Percentiles rank a stretch among this genome's conserved stretches.
These are phyloP conservation scores for Drosophila watanabei DNA, from an alignment of 1,140 invertebrate genomes.

Conservation along the genomic window DNA sequence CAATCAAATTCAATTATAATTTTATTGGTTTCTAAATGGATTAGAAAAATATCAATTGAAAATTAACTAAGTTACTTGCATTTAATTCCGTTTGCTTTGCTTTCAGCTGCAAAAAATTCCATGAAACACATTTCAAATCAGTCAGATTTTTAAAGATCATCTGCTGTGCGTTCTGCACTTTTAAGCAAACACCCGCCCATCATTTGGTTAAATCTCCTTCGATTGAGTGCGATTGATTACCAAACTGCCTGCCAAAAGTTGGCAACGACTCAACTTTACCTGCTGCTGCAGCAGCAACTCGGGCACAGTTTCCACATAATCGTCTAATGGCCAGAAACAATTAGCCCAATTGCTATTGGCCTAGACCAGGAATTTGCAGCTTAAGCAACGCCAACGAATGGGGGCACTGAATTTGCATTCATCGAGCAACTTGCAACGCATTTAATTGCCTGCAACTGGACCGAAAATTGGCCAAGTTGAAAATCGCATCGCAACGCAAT, in stretches of 20 bases:
- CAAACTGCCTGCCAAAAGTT: not conserved
- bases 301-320: constrained; percentile 1
- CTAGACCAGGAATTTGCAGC: not conserved
- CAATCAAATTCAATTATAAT: not conserved
- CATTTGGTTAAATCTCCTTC: not conserved
- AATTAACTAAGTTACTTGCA: not conserved
- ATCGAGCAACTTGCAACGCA: constrained; percentile 2
- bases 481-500: constrained; percentile 35
- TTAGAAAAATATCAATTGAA: not conserved
- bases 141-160: not conserved
- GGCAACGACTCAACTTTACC: not conserved
- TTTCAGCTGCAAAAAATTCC: not conserved
- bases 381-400: not conserved
- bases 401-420: constrained; percentile 1
- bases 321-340: constrained; percentile 26
- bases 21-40: not conserved
- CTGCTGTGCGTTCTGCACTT: not conserved
- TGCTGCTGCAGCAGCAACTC: not conserved
- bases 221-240: constrained; percentile 13
- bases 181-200: not conserved
- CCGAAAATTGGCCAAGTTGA: constrained; percentile 43
- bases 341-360: constrained; percentile 14
- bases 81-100: not conserved
- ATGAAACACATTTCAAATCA: not conserved
- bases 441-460: constrained; percentile 30